Percentiles rank a stretch among this genome's conserved stretches.
These are phyloP conservation scores for Eumaeus atala DNA, from an alignment of 1,140 invertebrate species.

Conservation along the genomic window DNA sequence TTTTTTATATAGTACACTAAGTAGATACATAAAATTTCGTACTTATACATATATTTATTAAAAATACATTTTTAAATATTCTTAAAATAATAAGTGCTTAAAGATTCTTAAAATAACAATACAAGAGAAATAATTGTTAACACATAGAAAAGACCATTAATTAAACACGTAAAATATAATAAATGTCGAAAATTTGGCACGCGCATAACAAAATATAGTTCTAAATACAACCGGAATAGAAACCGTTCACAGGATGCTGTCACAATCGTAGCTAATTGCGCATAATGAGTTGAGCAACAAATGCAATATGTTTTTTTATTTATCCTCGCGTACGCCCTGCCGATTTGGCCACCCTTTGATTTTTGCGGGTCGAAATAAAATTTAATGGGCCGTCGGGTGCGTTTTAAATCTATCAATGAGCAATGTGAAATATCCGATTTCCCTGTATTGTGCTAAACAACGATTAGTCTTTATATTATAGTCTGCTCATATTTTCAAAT, in stretches of 20 bases:
- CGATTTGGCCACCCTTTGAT: constrained; percentile 50
- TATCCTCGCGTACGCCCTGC: constrained; percentile 54
- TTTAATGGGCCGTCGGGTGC: constrained; percentile 59
- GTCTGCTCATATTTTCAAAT: constrained; percentile 7
- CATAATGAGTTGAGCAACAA: constrained; percentile 65
- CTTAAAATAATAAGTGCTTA: no score
- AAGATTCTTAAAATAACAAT: no score
- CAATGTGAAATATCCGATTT: constrained; percentile 66
- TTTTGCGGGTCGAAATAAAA: constrained; percentile 63
- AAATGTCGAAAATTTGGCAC: constrained; percentile 28
- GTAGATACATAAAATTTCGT: no score
- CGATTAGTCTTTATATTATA: constrained; percentile 22
- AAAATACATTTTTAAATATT: no score
- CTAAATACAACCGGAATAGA: constrained; percentile 35
- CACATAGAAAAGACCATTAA: neutral
- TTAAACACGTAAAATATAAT: neutral
- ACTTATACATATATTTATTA: no score
- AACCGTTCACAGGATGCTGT: constrained; percentile 63
- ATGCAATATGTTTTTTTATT: constrained; percentile 72
- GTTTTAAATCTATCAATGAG: constrained; percentile 41
- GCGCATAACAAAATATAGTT: constrained; percentile 27
- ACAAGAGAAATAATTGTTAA: neutral
- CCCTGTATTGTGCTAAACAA: constrained; percentile 40
- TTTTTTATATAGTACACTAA: no score
- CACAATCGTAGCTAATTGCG: constrained; percentile 72